Base-by-base conservation (phyloP, 1,140 invertebrate genomes). In the Episyrphus balteatus region DNA sequence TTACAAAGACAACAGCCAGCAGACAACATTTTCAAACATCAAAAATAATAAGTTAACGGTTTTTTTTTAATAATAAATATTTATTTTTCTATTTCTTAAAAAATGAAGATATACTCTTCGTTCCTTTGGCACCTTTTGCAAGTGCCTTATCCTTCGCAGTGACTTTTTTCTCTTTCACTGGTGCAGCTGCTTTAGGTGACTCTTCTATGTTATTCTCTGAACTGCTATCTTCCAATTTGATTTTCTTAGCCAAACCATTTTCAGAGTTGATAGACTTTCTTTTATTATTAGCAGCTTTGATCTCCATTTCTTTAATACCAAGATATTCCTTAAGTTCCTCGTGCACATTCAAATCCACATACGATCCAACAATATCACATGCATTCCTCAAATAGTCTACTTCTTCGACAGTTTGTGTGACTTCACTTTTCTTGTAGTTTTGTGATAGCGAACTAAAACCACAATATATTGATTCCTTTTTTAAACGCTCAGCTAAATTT, bases 21-120 rank as follows among this genome's bases (percentile, higher is more conserved):
- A n/a, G n/a, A n/a, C n/a, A n/a, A n/a, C n/a, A n/a, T n/a, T n/a
- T n/a, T n/a, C n/a, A n/a, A n/a, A n/a, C n/a, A n/a, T n/a, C n/a
- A n/a, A n/a, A n/a, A n/a, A n/a, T n/a, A n/a, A n/a, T n/a, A n/a
- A n/a, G n/a, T n/a, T n/a, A n/a, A n/a, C n/a, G n/a, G n/a, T n/a
- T n/a, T n/a, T n/a, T 26, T 26, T 26, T 26, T 26, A 8, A 8
- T 3, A 26, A 5, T 26, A 8, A 26, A 26, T 26, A n/a, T n/a
- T n/a, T n/a, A n/a, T 14, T 3, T 14, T 37, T 37, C 10, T 17
- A 37, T 56, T 76, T 81, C 48, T 75, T 79, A 59, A 87, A 86
- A 66, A 85, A 86, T 41, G 76, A 81, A 19, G 78, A 77, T 59
- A 87, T 85, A 55, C 73, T 84, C 68, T 85, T 86, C 17, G 78